A percentile compares a stretch with the other conserved stretches of the same genome.
These are phyloP conservation scores for Melospiza melodia DNA, from an alignment of 2,113 vertebrate species.

Conservation along the genomic window DNA sequence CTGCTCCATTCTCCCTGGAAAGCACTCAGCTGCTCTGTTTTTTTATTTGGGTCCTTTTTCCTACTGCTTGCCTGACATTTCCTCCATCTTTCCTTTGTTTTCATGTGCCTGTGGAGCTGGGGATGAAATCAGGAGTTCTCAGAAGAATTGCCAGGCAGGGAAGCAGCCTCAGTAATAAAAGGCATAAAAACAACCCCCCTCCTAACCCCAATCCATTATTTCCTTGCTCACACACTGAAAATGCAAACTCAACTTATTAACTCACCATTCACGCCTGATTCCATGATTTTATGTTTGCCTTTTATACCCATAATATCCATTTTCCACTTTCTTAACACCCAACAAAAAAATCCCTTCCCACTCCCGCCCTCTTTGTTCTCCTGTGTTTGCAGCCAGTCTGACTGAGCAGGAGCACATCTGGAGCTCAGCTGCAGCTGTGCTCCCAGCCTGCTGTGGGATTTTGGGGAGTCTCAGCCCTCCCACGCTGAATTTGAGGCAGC, in stretches of 20 bases:
- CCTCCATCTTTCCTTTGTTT: neutral
- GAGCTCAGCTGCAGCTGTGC: neutral
- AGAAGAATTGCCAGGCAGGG: neutral
- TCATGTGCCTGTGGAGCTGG: neutral
- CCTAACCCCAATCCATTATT: neutral
- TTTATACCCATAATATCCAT: neutral
- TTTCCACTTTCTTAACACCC: slow-evolving; percentile 18
- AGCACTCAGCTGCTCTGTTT: neutral
- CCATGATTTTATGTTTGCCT: slow-evolving; percentile 56
- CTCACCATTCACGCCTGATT: slow-evolving; percentile 46
- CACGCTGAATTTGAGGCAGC: neutral
- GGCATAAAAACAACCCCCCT: neutral
- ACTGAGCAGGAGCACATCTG: slow-evolving; percentile 40
- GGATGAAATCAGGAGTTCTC: neutral
- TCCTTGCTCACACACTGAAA: neutral
- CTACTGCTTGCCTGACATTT: neutral
- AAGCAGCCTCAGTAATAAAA: neutral
- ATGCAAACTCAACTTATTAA: slow-evolving; percentile 32
- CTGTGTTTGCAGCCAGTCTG: neutral
- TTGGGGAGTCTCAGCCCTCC: neutral
- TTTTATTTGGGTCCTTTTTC: neutral
- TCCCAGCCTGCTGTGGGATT: neutral
- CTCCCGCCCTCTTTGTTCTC: neutral
- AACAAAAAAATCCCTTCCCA: neutral
- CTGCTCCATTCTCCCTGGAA: neutral